These are phyloP conservation scores for Rhinogobius similis DNA, from an alignment of 2,113 vertebrate species.

Conservation along the genomic window DNA sequence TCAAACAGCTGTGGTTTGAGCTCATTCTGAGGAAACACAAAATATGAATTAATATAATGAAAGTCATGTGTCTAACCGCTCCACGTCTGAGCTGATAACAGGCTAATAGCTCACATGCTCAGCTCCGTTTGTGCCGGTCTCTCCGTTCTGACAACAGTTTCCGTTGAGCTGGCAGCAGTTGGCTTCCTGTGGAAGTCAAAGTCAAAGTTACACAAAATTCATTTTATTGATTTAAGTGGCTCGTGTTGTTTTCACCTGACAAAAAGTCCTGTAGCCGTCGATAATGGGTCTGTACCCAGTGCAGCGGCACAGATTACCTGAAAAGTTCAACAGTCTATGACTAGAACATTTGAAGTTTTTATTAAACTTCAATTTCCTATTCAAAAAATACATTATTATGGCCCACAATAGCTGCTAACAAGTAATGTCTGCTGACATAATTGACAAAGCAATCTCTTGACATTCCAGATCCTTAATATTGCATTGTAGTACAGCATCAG, in stretches of 20 bases:
- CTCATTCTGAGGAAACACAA: not conserved
- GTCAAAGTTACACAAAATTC: not conserved
- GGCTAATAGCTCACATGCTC: slow-evolving; percentile 19
- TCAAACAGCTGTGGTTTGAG: slow-evolving; percentile 69
- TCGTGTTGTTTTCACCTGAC: slow-evolving; percentile 61
- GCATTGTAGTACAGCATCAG: too few relatives aligned
- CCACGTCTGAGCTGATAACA: not conserved
- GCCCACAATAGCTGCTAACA: too few relatives aligned
- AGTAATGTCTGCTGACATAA: too few relatives aligned
- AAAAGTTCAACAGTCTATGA: not conserved
- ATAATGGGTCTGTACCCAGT: slow-evolving; percentile 86
- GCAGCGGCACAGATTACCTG: slow-evolving; percentile 88
- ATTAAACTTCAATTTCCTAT: too few relatives aligned
- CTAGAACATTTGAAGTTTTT: too few relatives aligned
- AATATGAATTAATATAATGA: not conserved
- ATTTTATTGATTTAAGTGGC: not conserved
- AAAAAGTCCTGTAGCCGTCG: slow-evolving; percentile 84
- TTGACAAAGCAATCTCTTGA: too few relatives aligned
- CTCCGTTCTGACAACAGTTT: slow-evolving; percentile 66
- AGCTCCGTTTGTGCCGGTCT: not conserved
- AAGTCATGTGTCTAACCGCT: not conserved
- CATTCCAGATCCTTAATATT: too few relatives aligned
- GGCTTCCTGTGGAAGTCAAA: slow-evolving; percentile 60
- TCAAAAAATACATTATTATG: too few relatives aligned
- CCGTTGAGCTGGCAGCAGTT: slow-evolving; percentile 72